Percentiles rank a stretch among this genome's conserved stretches.
These are phyloP conservation scores for Daptonema setosum DNA, from an alignment of 2,888 invertebrate species.

Conservation along the genomic window DNA sequence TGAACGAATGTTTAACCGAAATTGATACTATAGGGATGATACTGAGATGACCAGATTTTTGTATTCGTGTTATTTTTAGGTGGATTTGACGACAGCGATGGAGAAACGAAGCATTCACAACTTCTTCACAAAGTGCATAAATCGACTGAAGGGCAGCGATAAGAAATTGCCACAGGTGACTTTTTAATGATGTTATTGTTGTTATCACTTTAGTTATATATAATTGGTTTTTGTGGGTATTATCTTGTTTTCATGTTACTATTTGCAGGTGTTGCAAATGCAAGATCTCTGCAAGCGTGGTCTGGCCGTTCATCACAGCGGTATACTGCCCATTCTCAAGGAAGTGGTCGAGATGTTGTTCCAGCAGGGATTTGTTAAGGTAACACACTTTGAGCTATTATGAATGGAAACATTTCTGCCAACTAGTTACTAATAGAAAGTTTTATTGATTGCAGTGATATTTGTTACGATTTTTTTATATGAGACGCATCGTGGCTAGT, in stretches of 20 bases:
- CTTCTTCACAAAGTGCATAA: conserved; percentile 65
- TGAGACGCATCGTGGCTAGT: too few relatives aligned
- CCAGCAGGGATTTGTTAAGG: conserved; percentile 68
- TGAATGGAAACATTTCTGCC: neutral
- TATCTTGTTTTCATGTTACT: neutral
- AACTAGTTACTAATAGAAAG: neutral
- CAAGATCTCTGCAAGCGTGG: conserved; percentile 44
- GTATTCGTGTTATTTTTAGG: neutral
- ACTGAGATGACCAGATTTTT: too few relatives aligned
- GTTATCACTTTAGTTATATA: neutral
- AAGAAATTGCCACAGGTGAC: conserved; percentile 58
- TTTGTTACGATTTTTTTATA: too few relatives aligned
- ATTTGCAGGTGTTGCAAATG: conserved; percentile 41
- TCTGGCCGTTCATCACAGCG: conserved; percentile 91
- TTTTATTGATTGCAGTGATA: too few relatives aligned
- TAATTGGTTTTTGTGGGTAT: neutral
- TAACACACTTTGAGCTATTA: too few relatives aligned
- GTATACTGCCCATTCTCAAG: conserved; percentile 88
- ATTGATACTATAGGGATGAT: too few relatives aligned
- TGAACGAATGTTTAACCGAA: too few relatives aligned
- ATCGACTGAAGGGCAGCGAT: conserved; percentile 61
- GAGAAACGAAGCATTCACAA: conserved; percentile 58
- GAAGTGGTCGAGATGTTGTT: conserved; percentile 96
- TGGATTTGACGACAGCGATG: conserved; percentile 56
- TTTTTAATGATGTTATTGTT: too few relatives aligned